Evolutionary conservation across 2,888 invertebrate species (phyloP), one percentile per base, ranked within the genome.

Genomic region (Anodontia alba): DNA sequence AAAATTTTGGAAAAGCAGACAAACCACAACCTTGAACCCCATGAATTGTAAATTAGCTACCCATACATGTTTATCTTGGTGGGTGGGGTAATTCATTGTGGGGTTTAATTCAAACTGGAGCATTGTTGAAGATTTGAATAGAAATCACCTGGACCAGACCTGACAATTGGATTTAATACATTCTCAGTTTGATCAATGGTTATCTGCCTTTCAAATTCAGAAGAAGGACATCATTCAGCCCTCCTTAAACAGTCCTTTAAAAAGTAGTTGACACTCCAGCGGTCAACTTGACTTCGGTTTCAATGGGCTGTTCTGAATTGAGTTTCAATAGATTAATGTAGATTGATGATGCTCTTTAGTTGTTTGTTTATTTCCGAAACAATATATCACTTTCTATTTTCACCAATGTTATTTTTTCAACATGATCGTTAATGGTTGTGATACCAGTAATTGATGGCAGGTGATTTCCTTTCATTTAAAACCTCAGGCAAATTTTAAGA

Each of bases 71-170:
- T 62, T 62, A 33, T 62, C 62, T 33, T 33, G 20, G 62, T 62
- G 62, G 62, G 62, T 62, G 62, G 62, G 62, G 62, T 62, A 62
- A 33, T 62, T 62, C 62, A 12, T 62, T 62, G 62, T 62, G 31
- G 15, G 33, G 33, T 62, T 62, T 33, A 62, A 62, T 62, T 62
- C 29, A 62, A 29, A 33, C 62, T 17, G 1, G 10, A 20, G 62
- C 29, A 62, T 62, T 62, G 62, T 62, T 62, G 20, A 23, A 17
- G 33, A 62, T 31, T 7, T 62, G 33, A n/a, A 31, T n/a, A 33
- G 62, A 62, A 62, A 62, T 62, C 62, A 62, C 62, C 62, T 62
- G 62, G 62, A 62, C 33, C 23, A 10, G n/a, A 33, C 33, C 17
- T 31, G 23, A 62, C 33, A 62, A 62, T 62, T 33, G 33, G 62